Base-by-base conservation (phyloP, 1,140 invertebrate genomes). In the Eriosoma lanigerum region DNA sequence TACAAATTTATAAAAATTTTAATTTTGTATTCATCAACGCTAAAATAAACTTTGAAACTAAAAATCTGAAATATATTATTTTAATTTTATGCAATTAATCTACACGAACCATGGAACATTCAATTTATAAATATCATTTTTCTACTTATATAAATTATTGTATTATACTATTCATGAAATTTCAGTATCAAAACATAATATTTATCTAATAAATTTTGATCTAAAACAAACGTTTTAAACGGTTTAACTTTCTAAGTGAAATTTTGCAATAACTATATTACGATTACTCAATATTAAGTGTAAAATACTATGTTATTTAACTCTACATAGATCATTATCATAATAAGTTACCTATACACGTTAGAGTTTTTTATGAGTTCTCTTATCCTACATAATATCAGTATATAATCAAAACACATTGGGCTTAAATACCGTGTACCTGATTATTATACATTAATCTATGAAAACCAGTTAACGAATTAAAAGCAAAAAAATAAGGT, bases 231-330 rank as follows among this genome's bases (percentile, higher is more conserved):
- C 66, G 15, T 21, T 68, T 68, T 68, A 48, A 68, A 68, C 38
- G 21, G 8, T 58, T 26, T 58, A 68, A 68, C 66, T 68, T 68
- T 68, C 66, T 68, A 68, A 68, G 66, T 48, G 38, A 68, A 68
- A 68, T 68, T 48, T 68, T 48, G 66, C 44, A 68, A 68, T 68
- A 68, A 68, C 66, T 68, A 21, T 38, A 38, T 38, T 26, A 48
- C 17, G n/a, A 68, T 68, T 68, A 68, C 66, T 68, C 44, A 68
- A 68, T 66, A 46, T 66, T n/a, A 21, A 48, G 64, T 68, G 44
- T 68, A 26, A 68, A 68, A 68, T 68, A 68, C 24, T 68, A 68
- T 68, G 38, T 48, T 12, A 68, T 68, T 68, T 68, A 68, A 68
- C 44, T 68, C 66, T 48, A 48, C 38, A 48, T 68, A 68, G 66